Conservation (phyloP, 2,113 vertebrate genomes). For the Zosterops lateralis region DNA sequence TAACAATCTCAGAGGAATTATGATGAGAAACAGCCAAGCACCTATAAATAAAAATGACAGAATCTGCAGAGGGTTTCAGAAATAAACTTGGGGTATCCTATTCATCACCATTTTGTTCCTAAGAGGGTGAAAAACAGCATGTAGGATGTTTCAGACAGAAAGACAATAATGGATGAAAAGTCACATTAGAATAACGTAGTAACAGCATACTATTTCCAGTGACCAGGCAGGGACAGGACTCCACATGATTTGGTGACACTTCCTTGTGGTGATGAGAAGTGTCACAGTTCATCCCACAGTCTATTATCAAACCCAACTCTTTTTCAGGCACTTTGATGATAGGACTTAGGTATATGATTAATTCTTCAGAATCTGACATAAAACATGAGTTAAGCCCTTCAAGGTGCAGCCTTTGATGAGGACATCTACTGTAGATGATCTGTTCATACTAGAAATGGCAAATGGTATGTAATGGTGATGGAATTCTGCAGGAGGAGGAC, state of each 20-base stretch:
- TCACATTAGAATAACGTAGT: not conserved
- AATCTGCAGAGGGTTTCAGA: not conserved
- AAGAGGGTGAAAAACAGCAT: not conserved
- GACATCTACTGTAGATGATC: not conserved
- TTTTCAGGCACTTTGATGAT: not conserved
- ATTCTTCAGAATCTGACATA: not conserved
- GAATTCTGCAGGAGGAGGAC: not conserved
- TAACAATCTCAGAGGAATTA: not conserved
- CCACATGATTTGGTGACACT: not conserved
- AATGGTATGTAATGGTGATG: not conserved
- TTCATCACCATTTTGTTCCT: not conserved
- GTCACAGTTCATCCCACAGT: not conserved
- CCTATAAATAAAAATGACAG: not conserved
- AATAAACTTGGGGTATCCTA: not conserved
- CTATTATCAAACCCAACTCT: not conserved
- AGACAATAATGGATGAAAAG: constrained; percentile 10
- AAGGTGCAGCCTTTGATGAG: not conserved
- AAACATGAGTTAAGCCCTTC: not conserved
- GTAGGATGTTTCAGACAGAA: not conserved
- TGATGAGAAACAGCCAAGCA: not conserved
- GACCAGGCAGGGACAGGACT: not conserved
- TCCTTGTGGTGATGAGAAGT: fast-evolving
- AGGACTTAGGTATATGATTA: not conserved
- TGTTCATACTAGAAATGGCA: not conserved
- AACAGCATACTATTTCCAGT: not conserved